These are phyloP conservation scores for Atta colombica DNA, from an alignment of 1,140 invertebrate genomes.

Conservation along the genomic window DNA sequence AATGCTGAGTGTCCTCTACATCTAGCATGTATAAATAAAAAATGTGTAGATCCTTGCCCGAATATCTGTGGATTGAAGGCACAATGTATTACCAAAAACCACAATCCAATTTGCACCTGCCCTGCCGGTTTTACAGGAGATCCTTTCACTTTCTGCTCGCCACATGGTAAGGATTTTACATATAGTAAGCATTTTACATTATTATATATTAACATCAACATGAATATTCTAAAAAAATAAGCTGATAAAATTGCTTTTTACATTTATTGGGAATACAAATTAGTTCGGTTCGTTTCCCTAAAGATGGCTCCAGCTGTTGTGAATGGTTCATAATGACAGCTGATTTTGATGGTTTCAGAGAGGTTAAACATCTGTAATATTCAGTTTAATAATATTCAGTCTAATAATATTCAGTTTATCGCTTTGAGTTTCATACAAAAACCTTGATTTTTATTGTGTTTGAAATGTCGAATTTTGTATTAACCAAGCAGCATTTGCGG, in stretches of 20 bases:
- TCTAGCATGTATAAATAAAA: constrained; percentile 88
- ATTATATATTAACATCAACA: background rate
- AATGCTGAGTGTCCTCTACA: constrained; percentile 87
- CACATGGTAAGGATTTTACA: constrained; percentile 81
- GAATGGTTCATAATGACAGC: too few species aligned
- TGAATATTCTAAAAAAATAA: background rate
- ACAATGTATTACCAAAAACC: constrained; percentile 87
- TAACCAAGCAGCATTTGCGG: too few species aligned
- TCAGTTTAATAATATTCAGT: too few species aligned
- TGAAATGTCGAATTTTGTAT: too few species aligned
- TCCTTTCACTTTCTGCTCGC: constrained; percentile 89
- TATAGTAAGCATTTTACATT: background rate
- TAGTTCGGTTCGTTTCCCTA: too few species aligned
- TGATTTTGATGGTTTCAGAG: too few species aligned
- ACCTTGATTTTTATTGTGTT: too few species aligned
- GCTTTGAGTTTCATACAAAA: too few species aligned
- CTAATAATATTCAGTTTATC: too few species aligned
- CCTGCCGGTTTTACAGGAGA: constrained; percentile 91
- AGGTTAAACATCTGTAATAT: too few species aligned
- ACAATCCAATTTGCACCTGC: constrained; percentile 90
- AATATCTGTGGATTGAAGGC: constrained; percentile 88
- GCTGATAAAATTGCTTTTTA: background rate
- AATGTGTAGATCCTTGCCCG: constrained; percentile 88
- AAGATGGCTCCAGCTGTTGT: too few species aligned
- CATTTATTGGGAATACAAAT: background rate